phyloP scores from a whole-genome alignment of 2,113 vertebrate genomes.

The Cyprinodon tularosa region DNA sequence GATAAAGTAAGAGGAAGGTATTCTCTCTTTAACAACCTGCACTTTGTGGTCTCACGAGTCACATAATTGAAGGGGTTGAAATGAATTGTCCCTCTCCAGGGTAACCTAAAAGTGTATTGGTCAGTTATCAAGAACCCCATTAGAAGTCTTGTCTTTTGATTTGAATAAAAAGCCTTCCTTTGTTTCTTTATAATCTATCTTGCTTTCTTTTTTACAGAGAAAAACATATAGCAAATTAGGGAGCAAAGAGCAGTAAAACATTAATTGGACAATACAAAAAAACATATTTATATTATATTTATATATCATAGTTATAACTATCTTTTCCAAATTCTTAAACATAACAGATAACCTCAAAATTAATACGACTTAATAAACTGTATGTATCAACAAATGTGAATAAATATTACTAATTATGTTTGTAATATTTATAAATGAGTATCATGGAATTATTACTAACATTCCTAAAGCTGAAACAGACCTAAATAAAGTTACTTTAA shows the following conservation, averaged over 20 bases:
- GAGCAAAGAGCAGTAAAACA: not conserved
- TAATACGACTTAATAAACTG: too few relatives aligned
- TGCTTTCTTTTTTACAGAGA: not conserved
- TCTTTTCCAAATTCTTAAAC: not conserved
- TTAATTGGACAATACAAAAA: not conserved
- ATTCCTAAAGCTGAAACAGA: too few relatives aligned
- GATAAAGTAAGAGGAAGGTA: constrained; percentile 42
- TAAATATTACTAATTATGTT: too few relatives aligned
- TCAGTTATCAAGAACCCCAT: constrained; percentile 41
- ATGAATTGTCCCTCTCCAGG: constrained; percentile 32
- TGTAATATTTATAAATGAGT: too few relatives aligned
- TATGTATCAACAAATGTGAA: too few relatives aligned
- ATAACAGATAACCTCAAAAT: too few relatives aligned
- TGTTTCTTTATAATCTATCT: not conserved
- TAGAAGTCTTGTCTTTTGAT: not conserved
- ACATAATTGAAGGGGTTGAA: constrained; percentile 36
- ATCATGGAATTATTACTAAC: too few relatives aligned
- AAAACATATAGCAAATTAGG: not conserved
- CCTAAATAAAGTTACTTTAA: too few relatives aligned
- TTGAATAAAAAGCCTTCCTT: not conserved
- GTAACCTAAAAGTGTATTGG: constrained; percentile 44
- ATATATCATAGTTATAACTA: not conserved
- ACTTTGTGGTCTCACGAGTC: constrained; percentile 40
- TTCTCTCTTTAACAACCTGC: constrained; percentile 40
- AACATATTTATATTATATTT: not conserved